phyloP scores from a whole-genome alignment of 1,140 invertebrate genomes.

The Zaprionus taronus region DNA sequence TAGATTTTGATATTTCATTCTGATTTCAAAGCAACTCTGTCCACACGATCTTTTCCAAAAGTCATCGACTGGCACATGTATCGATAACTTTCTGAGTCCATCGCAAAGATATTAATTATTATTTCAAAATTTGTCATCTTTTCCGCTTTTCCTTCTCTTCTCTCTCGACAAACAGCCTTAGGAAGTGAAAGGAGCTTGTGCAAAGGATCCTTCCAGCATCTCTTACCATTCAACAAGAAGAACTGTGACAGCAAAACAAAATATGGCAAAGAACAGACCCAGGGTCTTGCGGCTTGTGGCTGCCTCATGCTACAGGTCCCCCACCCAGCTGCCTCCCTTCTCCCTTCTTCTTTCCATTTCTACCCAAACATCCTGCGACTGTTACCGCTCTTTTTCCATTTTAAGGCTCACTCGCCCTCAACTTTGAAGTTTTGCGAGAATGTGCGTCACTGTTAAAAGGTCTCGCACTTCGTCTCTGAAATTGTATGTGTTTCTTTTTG shows the following conservation, averaged over 20 bases:
- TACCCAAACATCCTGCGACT: slow-evolving; percentile 8
- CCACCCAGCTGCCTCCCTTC: not conserved
- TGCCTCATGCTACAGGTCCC: slow-evolving; percentile 12
- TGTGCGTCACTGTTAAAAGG: slow-evolving; percentile 56
- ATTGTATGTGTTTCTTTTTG: slow-evolving; percentile 36
- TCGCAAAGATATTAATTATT: not conserved
- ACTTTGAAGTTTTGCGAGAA: slow-evolving; percentile 49
- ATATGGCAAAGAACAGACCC: slow-evolving; percentile 54
- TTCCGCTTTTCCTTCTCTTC: too few relatives aligned
- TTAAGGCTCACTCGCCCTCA: slow-evolving; percentile 34
- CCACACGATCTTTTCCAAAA: not conserved
- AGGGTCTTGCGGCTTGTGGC: slow-evolving; percentile 72
- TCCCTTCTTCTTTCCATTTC: not conserved
- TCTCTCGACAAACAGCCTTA: not conserved
- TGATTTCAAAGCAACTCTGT: too few relatives aligned
- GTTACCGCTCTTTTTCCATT: slow-evolving; percentile 38
- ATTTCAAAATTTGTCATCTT: not conserved
- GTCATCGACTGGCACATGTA: not conserved
- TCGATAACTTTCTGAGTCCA: not conserved
- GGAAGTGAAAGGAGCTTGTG: not conserved
- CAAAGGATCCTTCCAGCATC: not conserved
- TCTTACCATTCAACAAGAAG: not conserved
- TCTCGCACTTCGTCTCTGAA: slow-evolving; percentile 49
- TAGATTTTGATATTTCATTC: too few relatives aligned
- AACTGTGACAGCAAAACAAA: slow-evolving; percentile 46